Evolutionary conservation across 2,888 invertebrate species (phyloP), one percentile per base, ranked within the genome.

Genomic region (Cataglyphis altisquamis): DNA sequence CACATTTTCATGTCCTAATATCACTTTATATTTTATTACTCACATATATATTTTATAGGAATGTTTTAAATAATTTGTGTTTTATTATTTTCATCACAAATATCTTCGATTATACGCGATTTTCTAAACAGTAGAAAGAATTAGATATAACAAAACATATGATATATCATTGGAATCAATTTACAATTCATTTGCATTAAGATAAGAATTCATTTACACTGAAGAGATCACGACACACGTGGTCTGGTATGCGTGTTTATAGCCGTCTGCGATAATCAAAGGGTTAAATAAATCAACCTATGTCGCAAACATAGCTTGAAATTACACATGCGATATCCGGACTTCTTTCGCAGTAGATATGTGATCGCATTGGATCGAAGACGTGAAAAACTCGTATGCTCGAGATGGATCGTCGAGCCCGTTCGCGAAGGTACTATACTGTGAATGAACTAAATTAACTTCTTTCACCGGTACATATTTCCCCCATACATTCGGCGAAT

Each of bases 361-460:
- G 12, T 41, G 25, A 21, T 66, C 41, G 52, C 4, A 55, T 45
- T 18, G 41, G 10, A 25, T 29, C 12, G 25, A 68, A 68, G n/a
- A 32, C 36, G 60, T n/a, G 55, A 52, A 64, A 62, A 62, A 84
- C 82, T 78, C 66, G 55, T 80, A 21, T 41, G 48, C 29, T 8
- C 64, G 48, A 73, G 57, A 57, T 64, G 36, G 18, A 82, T 82
- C 39, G 78, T 18, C 60, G 45, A 73, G 60, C 84, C 62, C 83
- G 89, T 68, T 88, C 75, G 64, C 75, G 68, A 86, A 87, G 82
- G 64, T 73, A 86, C 86, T 87, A 82, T 18, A 48, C 32, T 83
- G 63, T 80, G 87, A 75, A 87, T 86, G 84, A 64, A 87, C 90
- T 89, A 83, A 63, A 81, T 45, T 84, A 62, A 67, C 77, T 87